Percentiles rank a stretch among this genome's conserved stretches.
Evolutionary conservation across 2,888 invertebrate species (phyloP).

Genomic region (Operophtera brumata): DNA sequence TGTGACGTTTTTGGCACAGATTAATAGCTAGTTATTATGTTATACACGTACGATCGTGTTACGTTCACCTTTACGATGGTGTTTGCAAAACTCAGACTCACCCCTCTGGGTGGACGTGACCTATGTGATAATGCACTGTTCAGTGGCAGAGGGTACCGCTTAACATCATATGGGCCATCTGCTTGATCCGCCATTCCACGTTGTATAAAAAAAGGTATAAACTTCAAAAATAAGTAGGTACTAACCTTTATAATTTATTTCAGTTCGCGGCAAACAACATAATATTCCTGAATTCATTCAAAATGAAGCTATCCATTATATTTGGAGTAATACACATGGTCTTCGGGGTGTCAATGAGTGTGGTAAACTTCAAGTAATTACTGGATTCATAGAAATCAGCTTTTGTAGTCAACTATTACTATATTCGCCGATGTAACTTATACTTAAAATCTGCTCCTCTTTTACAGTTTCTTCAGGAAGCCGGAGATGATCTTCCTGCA

Average conservation of each 20-base stretch:
- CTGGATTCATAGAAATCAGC: slow-evolving; percentile 76
- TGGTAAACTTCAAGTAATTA: slow-evolving; percentile 82
- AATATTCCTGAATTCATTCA: slow-evolving; percentile 86
- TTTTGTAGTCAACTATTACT: slow-evolving; percentile 40
- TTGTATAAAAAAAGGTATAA: too few relatives aligned
- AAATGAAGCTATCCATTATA: slow-evolving; percentile 88
- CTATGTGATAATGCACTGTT: too few relatives aligned
- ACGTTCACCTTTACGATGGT: too few relatives aligned
- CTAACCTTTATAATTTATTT: slow-evolving; percentile 36
- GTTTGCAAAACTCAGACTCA: too few relatives aligned
- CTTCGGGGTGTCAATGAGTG: slow-evolving; percentile 85
- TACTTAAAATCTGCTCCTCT: slow-evolving; percentile 13
- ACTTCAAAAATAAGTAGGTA: too few relatives aligned
- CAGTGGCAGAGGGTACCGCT: too few relatives aligned
- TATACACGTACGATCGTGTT: too few relatives aligned
- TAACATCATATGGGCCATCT: too few relatives aligned
- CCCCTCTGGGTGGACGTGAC: too few relatives aligned
- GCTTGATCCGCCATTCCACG: too few relatives aligned
- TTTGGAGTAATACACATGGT: slow-evolving; percentile 87
- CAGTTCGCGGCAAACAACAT: slow-evolving; percentile 84
- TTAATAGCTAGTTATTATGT: too few relatives aligned
- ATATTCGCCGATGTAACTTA: slow-evolving; percentile 22
- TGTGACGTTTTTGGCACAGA: too few relatives aligned
- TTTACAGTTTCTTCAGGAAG: slow-evolving; percentile 73
- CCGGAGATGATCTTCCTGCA: slow-evolving; percentile 79